These are phyloP conservation scores for Neoniphon sammara DNA, from an alignment of 2,797 vertebrate genomes.

Conservation along the genomic window DNA sequence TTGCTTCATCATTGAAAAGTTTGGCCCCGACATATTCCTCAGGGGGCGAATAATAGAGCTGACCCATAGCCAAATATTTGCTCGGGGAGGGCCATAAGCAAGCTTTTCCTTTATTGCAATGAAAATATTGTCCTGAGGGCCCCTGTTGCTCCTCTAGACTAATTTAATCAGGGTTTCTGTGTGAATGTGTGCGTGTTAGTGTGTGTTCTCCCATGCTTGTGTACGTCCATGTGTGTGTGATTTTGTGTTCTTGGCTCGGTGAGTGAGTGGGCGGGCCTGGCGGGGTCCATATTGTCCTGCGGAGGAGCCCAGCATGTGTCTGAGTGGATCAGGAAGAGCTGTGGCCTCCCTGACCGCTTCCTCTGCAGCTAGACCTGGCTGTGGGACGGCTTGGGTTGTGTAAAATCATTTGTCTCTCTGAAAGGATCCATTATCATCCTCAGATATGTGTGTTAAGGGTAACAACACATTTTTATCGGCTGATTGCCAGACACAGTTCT, in stretches of 20 bases:
- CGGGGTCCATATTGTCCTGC: constrained; percentile 37
- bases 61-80: constrained; percentile 83
- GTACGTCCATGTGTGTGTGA: constrained; percentile 10
- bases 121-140: constrained; percentile 82
- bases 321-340: constrained; percentile 65
- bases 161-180: constrained; percentile 79
- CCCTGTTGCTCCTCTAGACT: constrained; percentile 71
- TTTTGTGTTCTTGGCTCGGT: constrained; percentile 26
- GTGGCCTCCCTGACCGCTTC: constrained; percentile 38
- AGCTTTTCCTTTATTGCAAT: constrained; percentile 80
- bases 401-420: constrained; percentile 34
- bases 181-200: constrained; percentile 35
- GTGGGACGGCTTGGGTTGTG: constrained; percentile 21
- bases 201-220: constrained; percentile 25
- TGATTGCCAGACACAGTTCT: background rate
- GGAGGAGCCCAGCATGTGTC: constrained; percentile 56
- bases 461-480: background rate
- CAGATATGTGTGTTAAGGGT: constrained; percentile 17
- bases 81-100: constrained; percentile 74
- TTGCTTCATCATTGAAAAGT: constrained; percentile 73
- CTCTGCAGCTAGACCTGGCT: constrained; percentile 30
- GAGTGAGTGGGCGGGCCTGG: constrained; percentile 45
- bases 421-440: constrained; percentile 41
- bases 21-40: constrained; percentile 67
- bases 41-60: constrained; percentile 74